phyloP scores from a whole-genome alignment of 1,140 invertebrate genomes.

The Medauroidea extradentata region DNA sequence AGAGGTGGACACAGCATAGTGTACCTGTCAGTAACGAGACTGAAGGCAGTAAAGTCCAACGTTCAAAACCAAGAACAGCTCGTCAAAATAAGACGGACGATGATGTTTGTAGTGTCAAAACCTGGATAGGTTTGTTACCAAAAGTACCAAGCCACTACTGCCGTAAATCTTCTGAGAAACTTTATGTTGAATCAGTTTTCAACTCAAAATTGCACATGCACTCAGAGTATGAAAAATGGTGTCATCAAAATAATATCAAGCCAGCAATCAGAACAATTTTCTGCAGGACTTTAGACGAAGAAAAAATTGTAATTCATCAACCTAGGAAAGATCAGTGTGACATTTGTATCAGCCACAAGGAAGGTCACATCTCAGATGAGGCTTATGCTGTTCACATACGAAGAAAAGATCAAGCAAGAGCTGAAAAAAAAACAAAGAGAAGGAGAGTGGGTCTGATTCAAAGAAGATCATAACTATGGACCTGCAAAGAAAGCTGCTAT shows the following conservation, averaged over 20 bases:
- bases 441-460: constrained; percentile 4
- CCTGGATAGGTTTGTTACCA: constrained; percentile 4
- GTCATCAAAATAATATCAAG: too few relatives aligned
- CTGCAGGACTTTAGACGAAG: not conserved
- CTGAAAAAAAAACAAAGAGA: constrained; percentile 8
- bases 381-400: not conserved
- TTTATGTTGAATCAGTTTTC: constrained; percentile 7
- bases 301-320: constrained; percentile 9
- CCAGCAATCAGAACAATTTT: constrained; percentile 12
- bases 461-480: constrained; percentile 10
- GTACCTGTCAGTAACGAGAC: too few relatives aligned
- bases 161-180: constrained; percentile 1
- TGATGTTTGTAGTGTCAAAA: not conserved
- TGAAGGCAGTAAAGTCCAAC: too few relatives aligned
- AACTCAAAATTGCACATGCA: not conserved
- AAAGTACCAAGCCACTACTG: constrained; percentile 15
- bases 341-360: not conserved
- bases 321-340: constrained; percentile 10
- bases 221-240: not conserved
- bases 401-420: constrained; percentile 6
- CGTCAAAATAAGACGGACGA: too few relatives aligned
- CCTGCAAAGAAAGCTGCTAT: constrained; percentile 15
- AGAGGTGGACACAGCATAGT: too few relatives aligned
- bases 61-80: too few relatives aligned
- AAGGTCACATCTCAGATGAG: not conserved